Conservation (phyloP, 2,888 invertebrate genomes). For the Hyposoter dolosus region DNA sequence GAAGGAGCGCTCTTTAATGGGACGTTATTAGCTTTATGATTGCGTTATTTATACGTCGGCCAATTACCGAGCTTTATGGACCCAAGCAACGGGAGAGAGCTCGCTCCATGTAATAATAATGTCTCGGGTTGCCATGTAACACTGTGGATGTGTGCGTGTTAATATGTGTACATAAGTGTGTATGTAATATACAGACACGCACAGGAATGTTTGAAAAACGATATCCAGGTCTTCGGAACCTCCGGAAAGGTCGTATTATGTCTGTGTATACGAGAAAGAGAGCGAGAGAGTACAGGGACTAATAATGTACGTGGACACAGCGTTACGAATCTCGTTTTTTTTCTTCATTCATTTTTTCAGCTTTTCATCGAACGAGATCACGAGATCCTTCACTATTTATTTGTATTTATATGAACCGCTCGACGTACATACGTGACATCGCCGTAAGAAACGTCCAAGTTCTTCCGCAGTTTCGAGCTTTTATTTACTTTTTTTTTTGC, state of each 20-base stretch:
- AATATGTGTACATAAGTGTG: conserved; percentile 39
- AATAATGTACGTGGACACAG: not conserved
- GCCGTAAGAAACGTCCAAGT: conserved; percentile 44
- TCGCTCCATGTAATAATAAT: conserved; percentile 69
- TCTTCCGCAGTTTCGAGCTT: conserved; percentile 28
- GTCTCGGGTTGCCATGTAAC: conserved; percentile 64
- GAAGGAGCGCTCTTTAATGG: conserved; percentile 72
- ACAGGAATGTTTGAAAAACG: conserved; percentile 53
- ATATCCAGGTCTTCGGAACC: conserved; percentile 46
- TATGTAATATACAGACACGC: conserved; percentile 44
- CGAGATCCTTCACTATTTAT: conserved; percentile 24
- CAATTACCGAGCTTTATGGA: conserved; percentile 75
- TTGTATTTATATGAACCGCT: conserved; percentile 31
- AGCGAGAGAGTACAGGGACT: not conserved
- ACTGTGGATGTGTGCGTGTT: conserved; percentile 42
- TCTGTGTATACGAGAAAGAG: not conserved
- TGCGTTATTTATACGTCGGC: conserved; percentile 76
- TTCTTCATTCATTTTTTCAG: conserved; percentile 45
- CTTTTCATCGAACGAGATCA: conserved; percentile 62
- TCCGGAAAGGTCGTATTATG: conserved; percentile 56
- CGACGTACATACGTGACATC: conserved; percentile 38
- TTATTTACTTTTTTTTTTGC: conserved; percentile 17
- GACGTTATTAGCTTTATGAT: conserved; percentile 79
- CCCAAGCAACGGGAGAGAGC: conserved; percentile 64
- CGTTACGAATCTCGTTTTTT: conserved; percentile 29